phyloP scores from a whole-genome alignment of 2,797 vertebrate genomes.

The Rhinella marina region DNA sequence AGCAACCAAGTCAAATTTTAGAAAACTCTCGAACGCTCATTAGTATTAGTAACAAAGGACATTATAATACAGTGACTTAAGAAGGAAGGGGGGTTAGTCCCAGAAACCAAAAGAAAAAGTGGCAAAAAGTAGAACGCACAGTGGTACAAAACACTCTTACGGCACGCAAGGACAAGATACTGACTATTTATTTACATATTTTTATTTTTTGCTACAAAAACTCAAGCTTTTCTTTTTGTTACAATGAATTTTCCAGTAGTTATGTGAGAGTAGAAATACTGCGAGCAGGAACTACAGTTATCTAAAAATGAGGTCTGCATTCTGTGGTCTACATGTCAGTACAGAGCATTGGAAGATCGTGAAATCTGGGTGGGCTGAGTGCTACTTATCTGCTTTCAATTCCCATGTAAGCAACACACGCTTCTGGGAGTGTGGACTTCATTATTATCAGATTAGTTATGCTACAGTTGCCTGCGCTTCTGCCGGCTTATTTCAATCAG shows the following conservation, averaged over 20 bases:
- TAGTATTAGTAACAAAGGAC: neutral
- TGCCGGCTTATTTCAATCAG: slow-evolving; percentile 67
- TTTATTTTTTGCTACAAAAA: neutral
- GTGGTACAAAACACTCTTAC: neutral
- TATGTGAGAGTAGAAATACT: neutral
- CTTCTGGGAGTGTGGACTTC: slow-evolving; percentile 60
- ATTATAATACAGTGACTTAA: neutral
- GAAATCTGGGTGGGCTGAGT: slow-evolving; percentile 43
- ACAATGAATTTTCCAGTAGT: neutral
- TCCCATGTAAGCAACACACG: slow-evolving; percentile 35
- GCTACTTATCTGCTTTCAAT: slow-evolving; percentile 36
- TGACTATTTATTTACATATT: neutral
- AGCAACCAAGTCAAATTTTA: too few species aligned
- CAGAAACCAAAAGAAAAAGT: neutral
- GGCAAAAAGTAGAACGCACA: neutral
- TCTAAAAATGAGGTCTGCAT: neutral
- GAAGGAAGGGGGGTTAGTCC: neutral
- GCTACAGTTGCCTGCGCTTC: slow-evolving; percentile 68
- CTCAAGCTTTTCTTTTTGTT: neutral
- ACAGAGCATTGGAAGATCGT: neutral
- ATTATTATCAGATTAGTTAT: slow-evolving; percentile 65
- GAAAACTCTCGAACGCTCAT: too few species aligned
- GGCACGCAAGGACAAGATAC: neutral
- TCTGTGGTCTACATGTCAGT: neutral
- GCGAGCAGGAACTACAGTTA: neutral